Base-by-base conservation (phyloP, 1,140 invertebrate genomes). In the Conus ventricosus region DNA sequence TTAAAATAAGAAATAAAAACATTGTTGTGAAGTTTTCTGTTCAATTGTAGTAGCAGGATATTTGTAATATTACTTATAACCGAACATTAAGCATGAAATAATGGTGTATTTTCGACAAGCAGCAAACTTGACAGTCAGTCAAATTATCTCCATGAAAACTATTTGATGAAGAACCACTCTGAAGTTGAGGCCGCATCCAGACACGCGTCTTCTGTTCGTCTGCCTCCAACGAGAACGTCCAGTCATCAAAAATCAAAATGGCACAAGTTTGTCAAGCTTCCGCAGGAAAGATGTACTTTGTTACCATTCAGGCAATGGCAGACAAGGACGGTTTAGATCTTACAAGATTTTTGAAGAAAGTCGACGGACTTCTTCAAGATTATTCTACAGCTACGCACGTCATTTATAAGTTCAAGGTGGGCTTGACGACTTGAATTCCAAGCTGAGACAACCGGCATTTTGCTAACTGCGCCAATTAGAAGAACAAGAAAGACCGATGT, bases 371-470 rank as follows among this genome's bases (percentile, higher is more conserved):
- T n/a, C 67, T 92, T 11, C 80, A 88, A 85, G 87, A 89, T 84
- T 92, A 92, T 83, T 89, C 90, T 13, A 89, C 81, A 57, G 89
- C 89, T 15, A 90, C 91, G 0, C 86, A 85, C 39, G 88, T 91
- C 53, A 11, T 91, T 80, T 89, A 91, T 88, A 92, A 90, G 67
- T 92, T 89, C 76, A 92, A 92, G 89, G 91, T 92, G 86, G 57
- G 89, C n/a, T 57, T 78, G 27, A 25, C 80, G 27, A 5, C 60
- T 8, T 85, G 53, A 57, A 6, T n/a, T 51, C 39, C 39, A 39
- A 39, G 39, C 3, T 27, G 8, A 63, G n/a, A 63, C n/a, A 55
- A 53, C 27, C n/a, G 53, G 57, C 60, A 2, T 63, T 63, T 63
- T 63, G 11, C 10, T 63, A 39, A 39, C 39, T 39, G 39, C 39